Base-by-base conservation (phyloP, 2,113 vertebrate species). In the Colaptes auratus region DNA sequence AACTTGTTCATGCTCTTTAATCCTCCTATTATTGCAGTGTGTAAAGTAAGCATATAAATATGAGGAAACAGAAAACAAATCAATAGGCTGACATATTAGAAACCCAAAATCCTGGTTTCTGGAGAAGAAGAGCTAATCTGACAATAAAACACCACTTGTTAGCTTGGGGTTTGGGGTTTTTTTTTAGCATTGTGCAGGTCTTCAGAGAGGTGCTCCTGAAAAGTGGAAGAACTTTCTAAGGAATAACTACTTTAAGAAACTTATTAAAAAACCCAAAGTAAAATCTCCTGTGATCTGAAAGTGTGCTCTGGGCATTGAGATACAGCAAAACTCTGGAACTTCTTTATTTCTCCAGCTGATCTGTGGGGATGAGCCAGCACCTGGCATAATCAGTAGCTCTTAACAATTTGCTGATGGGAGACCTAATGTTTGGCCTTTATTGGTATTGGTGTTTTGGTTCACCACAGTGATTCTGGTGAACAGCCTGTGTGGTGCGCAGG, bases 21-120 rank as follows among this genome's bases (percentile, higher is more conserved):
- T 75, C 65, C 63, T 87, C 35, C 9, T 73, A 74, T 86, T 74
- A 81, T 67, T 86, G 44, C 59, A 48, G 36, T 36, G 23, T 92
- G 77, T 76, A 89, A 78, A 95, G 71, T 53, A 80, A 93, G 53
- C 74, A 65, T 39, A 66, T 86, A 93, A 82, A 84, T 78, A 79
- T 16, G 78, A 84, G 30, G 31, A 74, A 84, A 67, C 48, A 24
- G 48, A 88, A 93, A 89, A 89, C 75, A 82, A 82, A 91, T 93
- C 69, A 81, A 86, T 90, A 82, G 15, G 6, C 28, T 77, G 71
- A 48, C 31, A 48, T 67, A 79, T 76, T 61, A 85, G 55, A 92
- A 91, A 91, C 53, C 53, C 46, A 63, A 84, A 50, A 79, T 91
- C 61, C 65, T 82, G 55, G 23, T 78, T 94, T 93, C 36, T 85